Evolutionary conservation across 2,113 vertebrate species (phyloP), one percentile per base, ranked within the genome.

Genomic region (Phalacrocorax carbo): DNA sequence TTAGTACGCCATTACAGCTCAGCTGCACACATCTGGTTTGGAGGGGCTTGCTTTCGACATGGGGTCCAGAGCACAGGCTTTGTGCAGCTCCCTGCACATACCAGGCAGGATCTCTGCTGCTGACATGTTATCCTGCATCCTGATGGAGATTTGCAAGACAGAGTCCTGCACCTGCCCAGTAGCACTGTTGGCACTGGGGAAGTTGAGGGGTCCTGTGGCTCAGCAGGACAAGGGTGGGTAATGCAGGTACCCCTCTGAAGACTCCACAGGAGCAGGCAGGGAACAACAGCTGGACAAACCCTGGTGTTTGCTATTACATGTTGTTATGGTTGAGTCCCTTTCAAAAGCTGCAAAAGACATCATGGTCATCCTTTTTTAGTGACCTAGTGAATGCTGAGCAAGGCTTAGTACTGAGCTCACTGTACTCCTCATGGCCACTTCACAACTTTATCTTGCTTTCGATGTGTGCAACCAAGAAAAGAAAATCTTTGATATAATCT

Each of bases 11-110:
- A 5, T 36, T 30, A 36, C 38, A 60, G 20, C 32, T 69, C 5
- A 13, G 22, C 36, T n/a, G 46, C 52, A 54, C 2, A 1, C 14
- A 16, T 1, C 23, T 11, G 4, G 9, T 42, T 57, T 71, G 34
- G 21, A 87, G 15, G 22, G 18, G 3, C 8, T 9, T 1, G 1
- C n/a, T 40, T 34, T 42, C 2, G 2, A 48, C 16, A 30, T 2
- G 0, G 0, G 9, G 1, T 38, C 27, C 13, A 4, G 25, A 73
- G 26, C 21, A 51, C 38, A 86, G 38, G 8, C 25, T 65, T 36
- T 18, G 23, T 36, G 30, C 30, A 60, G 55, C 44, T 44, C 10
- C 30, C 34, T 58, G 34, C 69, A 46, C 4, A 1, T 22, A 26
- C 3, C 21, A 48, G 22, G 8, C 34, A 57, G 64, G 52, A 1